Base-by-base conservation (phyloP, 2,797 vertebrate genomes). In the Eremophila alpestris region DNA sequence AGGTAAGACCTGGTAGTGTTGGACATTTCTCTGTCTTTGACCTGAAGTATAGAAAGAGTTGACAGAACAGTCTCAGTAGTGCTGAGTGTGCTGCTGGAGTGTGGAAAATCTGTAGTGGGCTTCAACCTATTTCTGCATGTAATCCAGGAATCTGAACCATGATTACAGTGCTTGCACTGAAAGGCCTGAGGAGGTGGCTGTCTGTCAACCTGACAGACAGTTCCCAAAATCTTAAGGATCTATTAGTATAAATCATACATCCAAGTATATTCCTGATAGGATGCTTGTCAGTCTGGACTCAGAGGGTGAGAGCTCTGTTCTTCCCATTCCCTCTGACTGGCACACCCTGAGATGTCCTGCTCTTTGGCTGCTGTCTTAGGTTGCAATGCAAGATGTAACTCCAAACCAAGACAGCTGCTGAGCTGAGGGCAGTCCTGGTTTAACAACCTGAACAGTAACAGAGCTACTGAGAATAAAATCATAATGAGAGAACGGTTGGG, bases 1-100 rank as follows among this genome's bases (percentile, higher is more conserved):
- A 95, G 97, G 98, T 99, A 98, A 98, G 98, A 86, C 10, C 40
- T 55, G 45, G 7, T 52, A 10, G 17, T 36, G 26, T 20, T 65
- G 62, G 13, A 3, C 1, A 2, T 3, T 38, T 60, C 38, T 68
- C 19, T 46, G 20, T 29, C 7, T 64, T 11, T 27, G 13, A 64
- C 20, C n/a, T 78, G 34, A 88, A 73, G 60, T 4, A 24, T 0
- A 51, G 18, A 32, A 32, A 16, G 27, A 36, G 10, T 13, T 7
- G 4, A 26, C 32, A 68, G 20, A 76, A 56, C 16, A 12, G 24
- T 7, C 16, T 59, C 22, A 27, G 0, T 22, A 24, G 23, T 52
- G 48, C 13, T 56, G 36, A 70, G 32, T 0, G 0, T 73, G 24
- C 49, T 81, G 55, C 24, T 41, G 13, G 16, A 19, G 13, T 3